Base-by-base conservation (phyloP, 2,888 invertebrate species). In the Caenorhabditis imperialis region DNA sequence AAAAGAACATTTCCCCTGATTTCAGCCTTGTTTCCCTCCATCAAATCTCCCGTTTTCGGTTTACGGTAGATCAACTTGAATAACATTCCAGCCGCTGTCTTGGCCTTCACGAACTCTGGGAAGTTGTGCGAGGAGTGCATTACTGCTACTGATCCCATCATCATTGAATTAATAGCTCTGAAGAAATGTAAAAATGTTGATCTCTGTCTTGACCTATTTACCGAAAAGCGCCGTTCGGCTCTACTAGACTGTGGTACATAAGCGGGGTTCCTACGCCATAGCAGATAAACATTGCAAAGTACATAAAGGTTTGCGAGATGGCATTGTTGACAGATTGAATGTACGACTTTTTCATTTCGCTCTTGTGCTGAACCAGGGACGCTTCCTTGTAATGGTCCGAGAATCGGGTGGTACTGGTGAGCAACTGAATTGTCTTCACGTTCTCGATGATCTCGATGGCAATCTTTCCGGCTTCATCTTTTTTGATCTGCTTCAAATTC, bases 391-490 rank as follows among this genome's bases (percentile, higher is more conserved):
- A 89, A 55, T 82, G 84, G 4, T 86, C 77, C 22, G 84, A 81
- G 76, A 90, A 89, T 23, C 79, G 71, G n/a, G 78, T 63, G 55
- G 89, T 89, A 53, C 88, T 82, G 4, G 88, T 88, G 16, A 90
- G 77, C 30, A 89, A 83, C 20, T 89, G 89, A 10, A 90, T 89
- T 3, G 89, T 89, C 57, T 88, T 79, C 1, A 90, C 88, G 58
- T 89, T 89, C 76, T 89, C 89, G 27, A 90, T 86, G 16, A 88
- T 88, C 79, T 90, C 90, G 33, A 88, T 85, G 8, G 89, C 88
- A 27, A 89, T 77, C 86, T 60, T 58, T 45, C 90, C 90, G 61
- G 91, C 90, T 61, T 89, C 88, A 77, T 91, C 90, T 87, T 90
- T 88, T 16, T 74, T 74, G 23, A 77, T 71, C 25, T 78, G 65